Conservation (phyloP, 2,888 invertebrate genomes). For the Dasypolia templi region DNA sequence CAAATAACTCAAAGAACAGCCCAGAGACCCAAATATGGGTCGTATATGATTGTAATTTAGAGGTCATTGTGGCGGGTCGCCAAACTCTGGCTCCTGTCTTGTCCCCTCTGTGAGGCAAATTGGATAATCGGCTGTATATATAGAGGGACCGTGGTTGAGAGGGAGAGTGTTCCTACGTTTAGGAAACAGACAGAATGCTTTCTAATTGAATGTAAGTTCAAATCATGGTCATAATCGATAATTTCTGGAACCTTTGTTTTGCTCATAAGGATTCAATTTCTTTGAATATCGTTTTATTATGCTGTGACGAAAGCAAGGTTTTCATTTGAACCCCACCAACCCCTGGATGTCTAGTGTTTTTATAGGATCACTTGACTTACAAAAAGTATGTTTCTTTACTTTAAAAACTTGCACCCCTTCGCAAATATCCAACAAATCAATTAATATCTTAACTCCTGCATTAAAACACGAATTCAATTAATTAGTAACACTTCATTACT, state of each 20-base stretch:
- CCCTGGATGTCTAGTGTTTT: not conserved
- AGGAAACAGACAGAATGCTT: slow-evolving; percentile 39
- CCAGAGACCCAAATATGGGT: slow-evolving; percentile 52
- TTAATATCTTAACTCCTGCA: not conserved
- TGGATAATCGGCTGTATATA: slow-evolving; percentile 64
- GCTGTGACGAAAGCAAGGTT: not conserved
- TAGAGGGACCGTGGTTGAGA: slow-evolving; percentile 45
- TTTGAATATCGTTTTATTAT: not conserved
- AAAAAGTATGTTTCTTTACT: too few species aligned
- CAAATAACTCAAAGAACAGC: slow-evolving; percentile 31
- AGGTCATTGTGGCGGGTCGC: slow-evolving; percentile 57
- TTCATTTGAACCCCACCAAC: not conserved
- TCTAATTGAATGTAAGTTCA: slow-evolving; percentile 40
- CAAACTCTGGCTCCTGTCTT: slow-evolving; percentile 56
- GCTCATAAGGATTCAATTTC: not conserved
- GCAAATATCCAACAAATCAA: not conserved
- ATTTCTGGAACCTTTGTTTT: not conserved
- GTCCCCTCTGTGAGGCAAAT: slow-evolving; percentile 62
- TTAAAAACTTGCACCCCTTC: not conserved
- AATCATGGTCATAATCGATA: slow-evolving; percentile 11
- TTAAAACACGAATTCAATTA: not conserved
- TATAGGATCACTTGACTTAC: not conserved
- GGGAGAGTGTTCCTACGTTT: slow-evolving; percentile 45
- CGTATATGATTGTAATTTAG: slow-evolving; percentile 57
- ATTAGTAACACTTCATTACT: not conserved